Evolutionary conservation across 1,140 invertebrate species (phyloP).

Genomic region (Neuroterus valhalla): DNA sequence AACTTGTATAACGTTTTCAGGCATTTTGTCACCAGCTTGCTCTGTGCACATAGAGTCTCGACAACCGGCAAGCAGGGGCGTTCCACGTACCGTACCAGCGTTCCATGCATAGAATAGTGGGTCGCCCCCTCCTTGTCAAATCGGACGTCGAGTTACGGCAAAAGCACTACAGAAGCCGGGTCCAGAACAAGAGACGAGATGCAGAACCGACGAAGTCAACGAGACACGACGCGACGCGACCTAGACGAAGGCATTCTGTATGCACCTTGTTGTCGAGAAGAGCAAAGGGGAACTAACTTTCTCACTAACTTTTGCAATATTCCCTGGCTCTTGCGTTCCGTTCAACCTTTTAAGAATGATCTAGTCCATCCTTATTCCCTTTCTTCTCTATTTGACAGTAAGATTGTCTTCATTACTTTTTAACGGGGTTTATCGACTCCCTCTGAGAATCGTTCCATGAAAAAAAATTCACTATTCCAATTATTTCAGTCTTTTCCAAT

Average conservation of each 20-base stretch:
- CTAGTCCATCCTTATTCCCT: constrained; percentile 35
- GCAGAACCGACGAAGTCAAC: not conserved
- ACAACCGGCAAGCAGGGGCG: constrained; percentile 46
- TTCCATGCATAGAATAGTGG: constrained; percentile 51
- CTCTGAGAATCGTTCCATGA: not conserved
- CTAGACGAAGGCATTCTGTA: constrained; percentile 49
- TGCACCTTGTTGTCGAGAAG: constrained; percentile 51
- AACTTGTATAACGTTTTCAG: constrained; percentile 43
- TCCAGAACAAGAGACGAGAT: constrained; percentile 40
- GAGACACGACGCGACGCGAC: constrained; percentile 20
- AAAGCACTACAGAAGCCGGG: constrained; percentile 43
- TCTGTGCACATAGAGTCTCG: constrained; percentile 37
- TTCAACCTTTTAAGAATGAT: constrained; percentile 45
- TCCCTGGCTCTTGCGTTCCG: constrained; percentile 48
- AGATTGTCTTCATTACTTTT: constrained; percentile 34
- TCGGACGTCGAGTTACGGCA: constrained; percentile 50
- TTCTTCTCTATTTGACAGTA: constrained; percentile 21
- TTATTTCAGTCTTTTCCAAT: too few species aligned
- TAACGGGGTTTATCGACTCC: constrained; percentile 27
- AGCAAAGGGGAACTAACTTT: constrained; percentile 45
- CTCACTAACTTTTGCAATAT: constrained; percentile 55
- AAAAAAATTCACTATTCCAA: too few species aligned
- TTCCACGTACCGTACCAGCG: constrained; percentile 44
- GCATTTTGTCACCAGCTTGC: constrained; percentile 47
- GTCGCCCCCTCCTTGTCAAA: constrained; percentile 54